Evolutionary conservation across 2,888 invertebrate species (phyloP).

Genomic region (Dermolepida albohirtum): DNA sequence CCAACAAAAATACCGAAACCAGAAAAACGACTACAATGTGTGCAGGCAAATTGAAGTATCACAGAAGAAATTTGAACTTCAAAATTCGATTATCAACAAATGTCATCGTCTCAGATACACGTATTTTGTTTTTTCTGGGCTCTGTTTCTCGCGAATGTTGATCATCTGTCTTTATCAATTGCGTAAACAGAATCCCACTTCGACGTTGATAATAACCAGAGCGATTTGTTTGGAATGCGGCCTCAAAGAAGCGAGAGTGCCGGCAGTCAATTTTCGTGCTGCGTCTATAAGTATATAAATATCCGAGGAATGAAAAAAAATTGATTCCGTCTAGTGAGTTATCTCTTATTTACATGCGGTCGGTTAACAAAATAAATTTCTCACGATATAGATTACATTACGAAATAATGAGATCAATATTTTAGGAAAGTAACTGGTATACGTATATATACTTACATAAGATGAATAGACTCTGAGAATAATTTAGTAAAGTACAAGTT

Average conservation of each 20-base stretch:
- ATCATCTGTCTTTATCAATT: conserved; percentile 30
- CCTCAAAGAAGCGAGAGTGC: conserved; percentile 7
- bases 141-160: conserved; percentile 7
- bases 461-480: too few relatives aligned
- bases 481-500: too few relatives aligned
- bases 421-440: too few relatives aligned
- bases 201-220: conserved; percentile 33
- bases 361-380: conserved; percentile 4
- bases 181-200: conserved; percentile 35
- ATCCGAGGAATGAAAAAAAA: conserved; percentile 9
- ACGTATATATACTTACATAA: too few relatives aligned
- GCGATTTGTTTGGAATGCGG: conserved; percentile 29
- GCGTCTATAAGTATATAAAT: conserved; percentile 1
- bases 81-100: too few relatives aligned
- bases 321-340: background rate
- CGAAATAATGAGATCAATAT: too few relatives aligned
- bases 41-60: too few relatives aligned
- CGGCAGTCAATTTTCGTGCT: conserved; percentile 19
- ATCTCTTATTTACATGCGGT: conserved; percentile 12
- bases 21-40: too few relatives aligned
- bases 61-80: too few relatives aligned
- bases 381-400: conserved; percentile 3
- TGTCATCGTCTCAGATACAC: too few relatives aligned
- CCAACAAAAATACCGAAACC: too few relatives aligned
- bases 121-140: too few relatives aligned